Conservation (phyloP, 2,888 invertebrate genomes). For the Saturnia japonica region DNA sequence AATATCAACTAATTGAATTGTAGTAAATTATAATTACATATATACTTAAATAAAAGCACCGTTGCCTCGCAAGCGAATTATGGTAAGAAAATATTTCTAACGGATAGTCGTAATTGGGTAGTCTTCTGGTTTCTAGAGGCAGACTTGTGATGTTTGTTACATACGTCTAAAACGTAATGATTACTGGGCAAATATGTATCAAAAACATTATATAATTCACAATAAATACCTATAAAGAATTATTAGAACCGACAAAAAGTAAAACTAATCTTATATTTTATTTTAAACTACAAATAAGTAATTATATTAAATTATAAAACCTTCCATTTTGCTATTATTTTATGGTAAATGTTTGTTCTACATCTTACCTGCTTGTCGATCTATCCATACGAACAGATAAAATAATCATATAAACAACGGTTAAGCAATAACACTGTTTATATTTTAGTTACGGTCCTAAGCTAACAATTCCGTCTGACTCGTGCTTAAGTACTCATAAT, state of each 20-base stretch:
- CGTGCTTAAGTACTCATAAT: slow-evolving; percentile 23
- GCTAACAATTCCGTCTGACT: slow-evolving; percentile 29
- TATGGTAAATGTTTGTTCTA: not conserved
- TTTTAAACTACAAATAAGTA: not conserved
- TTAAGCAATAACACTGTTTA: slow-evolving; percentile 27
- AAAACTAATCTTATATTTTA: not conserved
- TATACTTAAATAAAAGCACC: not conserved
- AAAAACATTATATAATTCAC: too few relatives aligned
- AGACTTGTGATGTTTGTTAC: too few relatives aligned
- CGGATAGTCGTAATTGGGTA: not conserved
- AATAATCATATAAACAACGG: slow-evolving; percentile 13
- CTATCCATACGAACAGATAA: not conserved
- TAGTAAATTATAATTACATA: too few relatives aligned
- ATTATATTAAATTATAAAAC: not conserved
- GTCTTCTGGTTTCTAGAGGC: not conserved
- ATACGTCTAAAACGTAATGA: too few relatives aligned
- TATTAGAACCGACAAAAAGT: too few relatives aligned
- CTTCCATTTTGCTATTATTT: not conserved
- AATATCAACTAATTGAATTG: too few relatives aligned
- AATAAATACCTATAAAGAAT: too few relatives aligned
- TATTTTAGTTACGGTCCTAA: slow-evolving; percentile 39
- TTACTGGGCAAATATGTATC: too few relatives aligned
- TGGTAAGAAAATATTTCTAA: not conserved
- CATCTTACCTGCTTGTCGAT: not conserved
- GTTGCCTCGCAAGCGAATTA: not conserved